Percentiles rank a stretch among this genome's conserved stretches.
Evolutionary conservation across 2,888 invertebrate species (phyloP).

Genomic region (Limnephilus rhombicus): DNA sequence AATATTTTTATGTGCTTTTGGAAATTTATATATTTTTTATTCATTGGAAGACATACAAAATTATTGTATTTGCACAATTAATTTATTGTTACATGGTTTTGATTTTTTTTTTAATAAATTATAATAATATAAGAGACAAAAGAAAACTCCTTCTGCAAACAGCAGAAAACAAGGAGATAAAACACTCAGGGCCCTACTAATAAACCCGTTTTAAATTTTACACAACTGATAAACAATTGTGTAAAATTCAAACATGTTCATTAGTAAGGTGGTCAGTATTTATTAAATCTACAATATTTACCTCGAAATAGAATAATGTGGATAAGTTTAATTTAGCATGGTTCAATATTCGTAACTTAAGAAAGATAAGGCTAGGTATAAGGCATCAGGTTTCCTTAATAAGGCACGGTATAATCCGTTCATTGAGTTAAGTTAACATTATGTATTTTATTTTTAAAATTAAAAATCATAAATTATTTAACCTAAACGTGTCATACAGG

Average conservation of each 20-base stretch:
- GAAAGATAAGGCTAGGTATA: constrained; percentile 15
- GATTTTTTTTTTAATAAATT: constrained; percentile 19
- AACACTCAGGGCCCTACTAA: background rate
- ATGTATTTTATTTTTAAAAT: constrained; percentile 44
- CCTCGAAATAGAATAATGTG: background rate
- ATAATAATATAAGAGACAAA: constrained; percentile 20
- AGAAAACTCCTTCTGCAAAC: constrained; percentile 15
- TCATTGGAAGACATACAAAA: constrained; percentile 65
- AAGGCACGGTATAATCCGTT: constrained; percentile 58
- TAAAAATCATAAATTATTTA: constrained; percentile 61
- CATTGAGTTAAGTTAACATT: constrained; percentile 56
- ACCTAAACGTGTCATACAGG: constrained; percentile 50
- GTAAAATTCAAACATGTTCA: too few species aligned
- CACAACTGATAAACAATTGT: too few species aligned
- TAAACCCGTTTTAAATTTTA: too few species aligned
- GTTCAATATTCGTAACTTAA: background rate
- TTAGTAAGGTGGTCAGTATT: background rate
- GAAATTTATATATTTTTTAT: constrained; percentile 52
- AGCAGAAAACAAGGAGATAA: background rate
- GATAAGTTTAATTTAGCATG: background rate
- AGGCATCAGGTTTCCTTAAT: constrained; percentile 53
- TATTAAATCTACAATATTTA: background rate
- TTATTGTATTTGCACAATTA: constrained; percentile 60
- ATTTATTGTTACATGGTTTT: constrained; percentile 11
- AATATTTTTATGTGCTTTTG: constrained; percentile 52